Evolutionary conservation across 2,888 invertebrate species (phyloP), one percentile per base, ranked within the genome.

Genomic region (Diogma glabrata): DNA sequence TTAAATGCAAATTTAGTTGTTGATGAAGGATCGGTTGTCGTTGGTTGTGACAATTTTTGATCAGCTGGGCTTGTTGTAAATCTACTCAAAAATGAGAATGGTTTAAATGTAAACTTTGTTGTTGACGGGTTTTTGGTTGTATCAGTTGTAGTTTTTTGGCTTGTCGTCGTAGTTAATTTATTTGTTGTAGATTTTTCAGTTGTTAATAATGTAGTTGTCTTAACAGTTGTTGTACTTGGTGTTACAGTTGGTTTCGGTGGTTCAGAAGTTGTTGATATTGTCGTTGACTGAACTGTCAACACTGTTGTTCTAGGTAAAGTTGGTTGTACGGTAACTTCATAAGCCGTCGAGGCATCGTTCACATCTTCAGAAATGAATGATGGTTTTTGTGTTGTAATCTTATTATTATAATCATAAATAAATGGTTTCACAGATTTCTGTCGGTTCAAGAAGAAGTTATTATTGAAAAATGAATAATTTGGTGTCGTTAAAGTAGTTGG

Each of bases 141-240:
- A 47, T 49, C 51, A 48, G 49, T 53, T 33, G 52, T 52, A 14
- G 36, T 46, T 17, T 26, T 17, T 20, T 51, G 14, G 10, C 19
- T 50, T 28, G 19, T 40, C 1, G 19, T 33, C 23, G 47, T 50
- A 23, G n/a, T 50, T 20, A 38, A 47, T 33, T 51, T 55, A 43
- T 51, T 23, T 52, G 14, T 54, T 50, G 33, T 56, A 46, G n/a
- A 38, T 50, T 53, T 24, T 40, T 38, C 3, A 23, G 16, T 49
- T 47, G 43, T n/a, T 24, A 24, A 8, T 45, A 36, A 12, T 5
- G 10, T 17, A 30, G 23, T 47, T 17, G 9, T 24, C 9, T 24
- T 24, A 7, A 9, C 16, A 14, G 36, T 14, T 36, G 36, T 14
- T 14, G 36, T 36, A 36, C 14, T 36, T 14, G 3, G 36, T 14